Conservation (phyloP, 2,797 vertebrate genomes). For the Rhinoraja longicauda region DNA sequence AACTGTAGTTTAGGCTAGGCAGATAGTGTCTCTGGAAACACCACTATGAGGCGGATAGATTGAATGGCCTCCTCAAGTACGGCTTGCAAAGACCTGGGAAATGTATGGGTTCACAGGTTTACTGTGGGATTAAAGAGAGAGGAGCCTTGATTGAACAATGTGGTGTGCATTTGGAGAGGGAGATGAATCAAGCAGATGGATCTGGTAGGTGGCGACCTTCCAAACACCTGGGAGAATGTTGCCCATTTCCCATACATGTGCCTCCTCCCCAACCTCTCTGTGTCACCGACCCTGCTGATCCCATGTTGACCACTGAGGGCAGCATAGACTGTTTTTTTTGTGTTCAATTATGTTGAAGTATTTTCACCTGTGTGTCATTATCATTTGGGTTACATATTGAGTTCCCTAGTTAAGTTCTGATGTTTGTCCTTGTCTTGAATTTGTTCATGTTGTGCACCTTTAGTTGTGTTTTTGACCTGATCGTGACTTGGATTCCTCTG, state of each 20-base stretch:
- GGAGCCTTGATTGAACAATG: neutral
- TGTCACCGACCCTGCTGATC: no score
- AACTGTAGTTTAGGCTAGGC: neutral
- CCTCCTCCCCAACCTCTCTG: neutral
- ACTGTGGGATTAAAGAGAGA: neutral
- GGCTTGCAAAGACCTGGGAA: neutral
- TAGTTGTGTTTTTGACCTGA: no score
- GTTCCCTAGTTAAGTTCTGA: no score
- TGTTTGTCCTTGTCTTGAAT: no score
- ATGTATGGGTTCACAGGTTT: neutral
- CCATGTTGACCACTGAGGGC: no score
- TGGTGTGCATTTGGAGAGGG: neutral
- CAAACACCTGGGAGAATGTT: neutral
- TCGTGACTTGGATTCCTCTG: no score
- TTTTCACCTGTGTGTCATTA: no score
- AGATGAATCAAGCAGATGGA: neutral
- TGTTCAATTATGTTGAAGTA: no score
- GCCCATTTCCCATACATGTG: neutral
- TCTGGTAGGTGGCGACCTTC: neutral
- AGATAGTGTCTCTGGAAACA: neutral
- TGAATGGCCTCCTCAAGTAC: neutral
- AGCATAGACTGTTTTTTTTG: no score
- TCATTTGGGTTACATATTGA: no score
- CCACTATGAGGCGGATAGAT: neutral
- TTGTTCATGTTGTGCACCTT: no score